phyloP scores from a whole-genome alignment of 2,888 invertebrate genomes.

The Lycocerus yunnanus region DNA sequence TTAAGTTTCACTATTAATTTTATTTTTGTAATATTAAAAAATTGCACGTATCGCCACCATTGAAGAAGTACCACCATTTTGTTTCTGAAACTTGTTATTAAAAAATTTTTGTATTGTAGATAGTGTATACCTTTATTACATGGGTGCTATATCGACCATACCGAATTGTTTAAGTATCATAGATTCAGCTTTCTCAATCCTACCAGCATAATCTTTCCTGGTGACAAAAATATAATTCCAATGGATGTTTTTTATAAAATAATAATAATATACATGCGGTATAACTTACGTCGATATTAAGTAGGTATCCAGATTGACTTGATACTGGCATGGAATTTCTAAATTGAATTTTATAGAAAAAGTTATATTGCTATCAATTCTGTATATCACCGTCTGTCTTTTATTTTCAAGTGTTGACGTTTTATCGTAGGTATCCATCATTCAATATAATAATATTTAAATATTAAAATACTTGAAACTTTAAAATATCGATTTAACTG shows the following conservation, averaged over 20 bases:
- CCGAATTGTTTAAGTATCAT: neutral
- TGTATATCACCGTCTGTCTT: neutral
- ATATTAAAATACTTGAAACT: neutral
- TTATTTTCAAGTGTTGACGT: conserved; percentile 4
- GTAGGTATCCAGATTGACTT: neutral
- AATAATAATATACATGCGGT: neutral
- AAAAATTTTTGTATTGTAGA: neutral
- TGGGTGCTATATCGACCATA: neutral
- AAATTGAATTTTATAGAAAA: neutral
- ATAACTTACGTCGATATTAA: neutral
- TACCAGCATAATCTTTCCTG: neutral
- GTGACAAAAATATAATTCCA: neutral
- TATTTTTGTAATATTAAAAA: neutral
- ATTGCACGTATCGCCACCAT: neutral
- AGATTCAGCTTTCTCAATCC: neutral
- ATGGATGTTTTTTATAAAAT: neutral
- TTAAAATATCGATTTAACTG: neutral
- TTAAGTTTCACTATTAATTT: neutral
- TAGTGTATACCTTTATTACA: no score
- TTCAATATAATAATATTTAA: neutral
- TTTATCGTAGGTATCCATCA: conserved; percentile 3
- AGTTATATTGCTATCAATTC: neutral
- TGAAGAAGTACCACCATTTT: neutral
- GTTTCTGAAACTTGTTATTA: neutral
- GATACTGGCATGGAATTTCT: neutral